Conservation (phyloP, 2,888 invertebrate species). For the Microplitis manilae region DNA sequence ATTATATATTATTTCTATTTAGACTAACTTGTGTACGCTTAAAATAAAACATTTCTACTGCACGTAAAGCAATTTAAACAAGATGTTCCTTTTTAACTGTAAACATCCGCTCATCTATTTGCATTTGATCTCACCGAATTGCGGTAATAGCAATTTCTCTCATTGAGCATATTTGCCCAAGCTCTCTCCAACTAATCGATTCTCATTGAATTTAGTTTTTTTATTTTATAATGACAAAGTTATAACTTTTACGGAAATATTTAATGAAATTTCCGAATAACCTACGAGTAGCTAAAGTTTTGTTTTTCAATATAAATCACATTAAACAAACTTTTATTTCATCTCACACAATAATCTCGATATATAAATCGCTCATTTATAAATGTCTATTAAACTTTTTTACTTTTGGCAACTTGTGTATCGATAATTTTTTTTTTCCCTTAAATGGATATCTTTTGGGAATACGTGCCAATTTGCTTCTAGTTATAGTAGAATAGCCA, state of each 20-base stretch:
- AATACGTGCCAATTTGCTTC: not conserved
- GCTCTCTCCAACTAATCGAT: not conserved
- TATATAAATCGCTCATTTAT: not conserved
- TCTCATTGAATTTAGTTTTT: not conserved
- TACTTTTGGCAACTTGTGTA: not conserved
- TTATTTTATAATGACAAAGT: not conserved
- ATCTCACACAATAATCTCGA: not conserved
- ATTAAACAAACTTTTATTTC: not conserved
- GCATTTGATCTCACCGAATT: not conserved
- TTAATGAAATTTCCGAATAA: not conserved
- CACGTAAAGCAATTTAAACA: not conserved
- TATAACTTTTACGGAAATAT: not conserved
- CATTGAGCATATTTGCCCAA: not conserved
- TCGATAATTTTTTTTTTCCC: not conserved
- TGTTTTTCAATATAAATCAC: not conserved
- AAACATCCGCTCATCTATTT: not conserved
- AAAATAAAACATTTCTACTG: constrained; percentile 2
- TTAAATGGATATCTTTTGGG: not conserved
- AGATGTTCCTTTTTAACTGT: not conserved
- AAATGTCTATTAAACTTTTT: not conserved
- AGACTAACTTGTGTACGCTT: not conserved
- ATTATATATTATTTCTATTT: not conserved
- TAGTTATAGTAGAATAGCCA: not conserved
- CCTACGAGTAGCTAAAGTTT: not conserved
- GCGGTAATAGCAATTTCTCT: not conserved